Conservation (phyloP, 1,140 invertebrate genomes). For the Mylabris phalerata region DNA sequence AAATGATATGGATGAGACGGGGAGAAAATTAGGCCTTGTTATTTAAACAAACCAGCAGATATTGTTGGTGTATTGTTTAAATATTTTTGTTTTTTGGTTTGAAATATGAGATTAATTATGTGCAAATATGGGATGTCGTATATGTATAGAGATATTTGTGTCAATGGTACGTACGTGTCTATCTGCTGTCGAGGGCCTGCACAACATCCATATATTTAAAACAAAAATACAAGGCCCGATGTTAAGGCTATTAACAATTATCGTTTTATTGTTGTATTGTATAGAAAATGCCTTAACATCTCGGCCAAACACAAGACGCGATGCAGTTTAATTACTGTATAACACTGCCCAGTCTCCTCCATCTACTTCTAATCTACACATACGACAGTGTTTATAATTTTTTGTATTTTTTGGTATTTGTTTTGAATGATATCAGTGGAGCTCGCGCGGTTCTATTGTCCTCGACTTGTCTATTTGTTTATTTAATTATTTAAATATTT, state of each 20-base stretch:
- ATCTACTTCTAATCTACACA: conserved; percentile 41
- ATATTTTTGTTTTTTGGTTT: no score
- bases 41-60: no score
- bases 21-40: conserved; percentile 9
- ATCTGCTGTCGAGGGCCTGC: conserved; percentile 16
- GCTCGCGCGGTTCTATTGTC: conserved; percentile 20
- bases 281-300: conserved; percentile 6
- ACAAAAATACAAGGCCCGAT: conserved; percentile 1
- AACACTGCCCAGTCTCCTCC: conserved; percentile 40
- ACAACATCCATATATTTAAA: background rate
- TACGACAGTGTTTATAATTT: conserved; percentile 40
- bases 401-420: no score
- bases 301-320: conserved; percentile 12
- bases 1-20: conserved; percentile 2
- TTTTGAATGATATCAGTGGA: conserved; percentile 17
- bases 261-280: no score
- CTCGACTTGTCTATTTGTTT: background rate
- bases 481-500: background rate
- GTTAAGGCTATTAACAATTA: conserved; percentile 6
- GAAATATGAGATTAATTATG: no score
- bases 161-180: conserved; percentile 6
- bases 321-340: conserved; percentile 35
- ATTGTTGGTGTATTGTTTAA: no score
- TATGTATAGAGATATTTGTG: conserved; percentile 10
- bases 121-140: background rate